phyloP scores from a whole-genome alignment of 1,140 invertebrate species.

The Himalopsyche phryganea region DNA sequence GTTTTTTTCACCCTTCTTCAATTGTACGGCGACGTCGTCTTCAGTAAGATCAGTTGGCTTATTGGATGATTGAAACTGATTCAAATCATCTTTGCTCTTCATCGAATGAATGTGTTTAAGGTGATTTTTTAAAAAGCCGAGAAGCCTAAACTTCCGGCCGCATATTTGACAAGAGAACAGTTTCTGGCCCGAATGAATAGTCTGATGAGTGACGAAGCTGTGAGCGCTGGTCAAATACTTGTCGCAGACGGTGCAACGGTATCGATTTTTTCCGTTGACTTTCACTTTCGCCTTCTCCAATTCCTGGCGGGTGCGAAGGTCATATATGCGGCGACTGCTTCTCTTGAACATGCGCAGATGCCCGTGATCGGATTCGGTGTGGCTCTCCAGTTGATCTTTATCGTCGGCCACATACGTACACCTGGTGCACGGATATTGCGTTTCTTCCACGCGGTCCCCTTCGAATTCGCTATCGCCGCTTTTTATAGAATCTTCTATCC shows the following conservation, averaged over 20 bases:
- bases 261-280: slow-evolving; percentile 48
- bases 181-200: slow-evolving; percentile 32
- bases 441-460: not conserved
- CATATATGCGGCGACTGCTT: slow-evolving; percentile 27
- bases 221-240: slow-evolving; percentile 24
- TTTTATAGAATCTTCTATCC: not conserved
- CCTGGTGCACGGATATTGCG: slow-evolving; percentile 18
- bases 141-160: slow-evolving; percentile 29
- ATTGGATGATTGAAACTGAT: slow-evolving; percentile 17
- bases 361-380: slow-evolving; percentile 19
- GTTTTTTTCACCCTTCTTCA: slow-evolving; percentile 32
- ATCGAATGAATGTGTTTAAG: slow-evolving; percentile 31
- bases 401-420: slow-evolving; percentile 12
- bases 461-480: not conserved
- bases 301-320: slow-evolving; percentile 26
- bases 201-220: slow-evolving; percentile 24
- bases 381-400: slow-evolving; percentile 11
- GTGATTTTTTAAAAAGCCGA: slow-evolving; percentile 33
- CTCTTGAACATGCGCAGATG: slow-evolving; percentile 30
- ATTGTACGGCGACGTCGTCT: not conserved
- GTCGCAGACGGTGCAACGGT: slow-evolving; percentile 34
- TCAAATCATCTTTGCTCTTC: slow-evolving; percentile 19
- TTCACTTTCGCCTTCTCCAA: slow-evolving; percentile 46
- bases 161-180: slow-evolving; percentile 34
- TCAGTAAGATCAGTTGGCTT: not conserved